Conservation (phyloP, 2,113 vertebrate genomes). For the Oriolus oriolus region DNA sequence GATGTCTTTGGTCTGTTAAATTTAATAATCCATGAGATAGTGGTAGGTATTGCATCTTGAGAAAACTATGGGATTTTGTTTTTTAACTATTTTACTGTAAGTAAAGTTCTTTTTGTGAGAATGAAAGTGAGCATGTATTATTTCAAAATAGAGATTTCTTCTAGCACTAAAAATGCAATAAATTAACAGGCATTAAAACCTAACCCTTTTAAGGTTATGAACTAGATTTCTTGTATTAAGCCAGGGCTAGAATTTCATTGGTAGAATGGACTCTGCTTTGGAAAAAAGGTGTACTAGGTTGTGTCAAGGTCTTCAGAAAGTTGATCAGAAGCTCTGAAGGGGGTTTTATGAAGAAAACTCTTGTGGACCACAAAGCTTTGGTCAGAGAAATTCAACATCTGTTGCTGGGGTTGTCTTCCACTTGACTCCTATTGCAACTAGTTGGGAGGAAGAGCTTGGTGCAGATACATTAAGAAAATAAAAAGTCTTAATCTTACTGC, state of each 20-base stretch:
- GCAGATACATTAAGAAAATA: not conserved
- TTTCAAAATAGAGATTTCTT: not conserved
- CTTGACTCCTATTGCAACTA: not conserved
- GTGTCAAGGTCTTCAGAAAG: not conserved
- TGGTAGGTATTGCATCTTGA: not conserved
- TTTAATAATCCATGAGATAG: not conserved
- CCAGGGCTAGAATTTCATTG: not conserved
- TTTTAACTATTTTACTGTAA: not conserved
- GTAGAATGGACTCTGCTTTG: not conserved
- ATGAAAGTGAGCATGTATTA: not conserved
- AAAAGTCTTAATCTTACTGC: not conserved
- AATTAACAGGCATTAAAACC: not conserved
- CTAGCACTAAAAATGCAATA: not conserved
- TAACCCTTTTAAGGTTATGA: not conserved
- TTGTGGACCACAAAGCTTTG: not conserved
- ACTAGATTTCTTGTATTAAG: not conserved
- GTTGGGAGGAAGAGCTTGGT: not conserved
- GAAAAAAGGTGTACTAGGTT: not conserved
- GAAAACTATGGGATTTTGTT: not conserved
- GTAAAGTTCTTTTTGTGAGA: not conserved
- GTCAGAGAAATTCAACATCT: not conserved
- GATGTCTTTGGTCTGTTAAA: not conserved
- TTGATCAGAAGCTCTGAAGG: not conserved
- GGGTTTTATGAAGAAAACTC: not conserved
- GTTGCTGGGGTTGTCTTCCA: not conserved